Conservation (phyloP, 2,113 vertebrate species). For the Puffinus mauretanicus region DNA sequence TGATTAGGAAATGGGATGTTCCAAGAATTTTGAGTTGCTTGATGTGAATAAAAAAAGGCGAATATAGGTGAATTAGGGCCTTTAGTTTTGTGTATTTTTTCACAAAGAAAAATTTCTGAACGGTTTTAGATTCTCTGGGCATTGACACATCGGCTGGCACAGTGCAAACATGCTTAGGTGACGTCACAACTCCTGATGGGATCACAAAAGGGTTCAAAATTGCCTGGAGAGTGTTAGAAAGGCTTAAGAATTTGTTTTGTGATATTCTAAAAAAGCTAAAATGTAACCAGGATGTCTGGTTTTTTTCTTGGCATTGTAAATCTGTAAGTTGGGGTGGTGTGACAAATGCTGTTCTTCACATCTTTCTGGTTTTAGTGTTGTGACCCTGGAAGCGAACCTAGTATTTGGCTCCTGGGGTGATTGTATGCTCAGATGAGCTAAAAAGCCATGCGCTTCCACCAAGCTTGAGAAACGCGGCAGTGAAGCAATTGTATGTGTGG, state of each 20-base stretch:
- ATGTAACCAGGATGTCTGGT: background rate
- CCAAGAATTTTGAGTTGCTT: background rate
- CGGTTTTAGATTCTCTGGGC: background rate
- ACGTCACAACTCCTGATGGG: background rate
- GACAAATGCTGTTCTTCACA: background rate
- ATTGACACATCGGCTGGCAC: background rate
- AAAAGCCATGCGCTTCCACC: accelerated
- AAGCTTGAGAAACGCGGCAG: accelerated
- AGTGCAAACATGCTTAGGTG: background rate
- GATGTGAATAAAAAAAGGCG: background rate
- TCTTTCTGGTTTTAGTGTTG: background rate
- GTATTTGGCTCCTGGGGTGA: background rate
- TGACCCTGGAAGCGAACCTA: background rate
- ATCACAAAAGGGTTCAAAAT: background rate
- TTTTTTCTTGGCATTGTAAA: background rate
- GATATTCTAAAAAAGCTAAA: background rate
- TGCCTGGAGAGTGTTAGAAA: background rate
- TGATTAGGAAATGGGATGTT: background rate
- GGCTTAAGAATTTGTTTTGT: background rate
- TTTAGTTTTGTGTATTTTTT: background rate
- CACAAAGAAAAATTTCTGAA: background rate
- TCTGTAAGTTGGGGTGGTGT: background rate
- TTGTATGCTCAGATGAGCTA: background rate
- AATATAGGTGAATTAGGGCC: background rate
- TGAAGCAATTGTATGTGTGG: background rate